Evolutionary conservation across 2,888 invertebrate species (phyloP).

Genomic region (Cataglyphis cursor): DNA sequence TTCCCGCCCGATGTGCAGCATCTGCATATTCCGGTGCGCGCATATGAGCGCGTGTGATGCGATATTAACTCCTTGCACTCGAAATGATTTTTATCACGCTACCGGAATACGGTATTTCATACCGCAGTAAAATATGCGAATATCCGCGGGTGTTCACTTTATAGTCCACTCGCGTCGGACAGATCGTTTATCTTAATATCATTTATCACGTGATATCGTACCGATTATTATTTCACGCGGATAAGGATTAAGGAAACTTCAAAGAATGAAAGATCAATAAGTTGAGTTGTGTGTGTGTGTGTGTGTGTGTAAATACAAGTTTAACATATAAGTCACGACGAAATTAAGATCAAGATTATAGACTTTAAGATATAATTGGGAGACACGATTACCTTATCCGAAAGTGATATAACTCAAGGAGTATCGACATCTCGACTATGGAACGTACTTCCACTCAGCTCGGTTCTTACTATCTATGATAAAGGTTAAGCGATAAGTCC

Average conservation of each 20-base stretch:
- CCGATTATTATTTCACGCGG: slow-evolving; percentile 13
- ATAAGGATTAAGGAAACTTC: not conserved
- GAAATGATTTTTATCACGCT: slow-evolving; percentile 47
- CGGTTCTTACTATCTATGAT: slow-evolving; percentile 4
- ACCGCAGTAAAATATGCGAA: slow-evolving; percentile 12
- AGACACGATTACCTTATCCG: not conserved
- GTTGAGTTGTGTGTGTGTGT: not conserved
- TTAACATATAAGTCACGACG: not conserved
- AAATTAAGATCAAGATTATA: not conserved
- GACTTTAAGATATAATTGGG: slow-evolving; percentile 32
- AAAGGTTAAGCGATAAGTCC: slow-evolving; percentile 32
- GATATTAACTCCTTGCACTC: slow-evolving; percentile 48
- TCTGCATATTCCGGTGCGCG: slow-evolving; percentile 74
- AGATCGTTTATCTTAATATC: slow-evolving; percentile 31
- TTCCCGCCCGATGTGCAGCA: slow-evolving; percentile 76
- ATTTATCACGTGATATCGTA: slow-evolving; percentile 7
- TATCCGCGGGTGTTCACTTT: slow-evolving; percentile 17
- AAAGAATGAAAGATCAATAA: slow-evolving; percentile 1
- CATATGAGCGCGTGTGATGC: slow-evolving; percentile 33
- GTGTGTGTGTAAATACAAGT: not conserved
- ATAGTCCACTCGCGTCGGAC: slow-evolving; percentile 4
- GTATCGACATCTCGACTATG: slow-evolving; percentile 10
- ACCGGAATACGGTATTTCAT: not conserved
- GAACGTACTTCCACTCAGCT: not conserved
- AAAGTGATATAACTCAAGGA: not conserved